Conservation (phyloP, 30 jellyfish, hydroid and myxozoan genomes). For the Hydractinia echinata region DNA sequence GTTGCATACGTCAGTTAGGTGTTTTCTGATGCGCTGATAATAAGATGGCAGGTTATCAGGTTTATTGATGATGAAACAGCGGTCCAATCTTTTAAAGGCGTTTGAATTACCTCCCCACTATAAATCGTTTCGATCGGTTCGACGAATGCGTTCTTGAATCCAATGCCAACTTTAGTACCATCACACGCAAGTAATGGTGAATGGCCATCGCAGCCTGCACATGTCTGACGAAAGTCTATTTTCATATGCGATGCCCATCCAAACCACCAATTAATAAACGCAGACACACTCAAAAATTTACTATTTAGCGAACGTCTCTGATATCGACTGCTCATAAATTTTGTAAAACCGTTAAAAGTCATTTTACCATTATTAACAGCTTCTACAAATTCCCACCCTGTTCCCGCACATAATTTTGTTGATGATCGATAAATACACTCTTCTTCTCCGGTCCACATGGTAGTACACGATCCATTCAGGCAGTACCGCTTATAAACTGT, state of each 20-base stretch:
- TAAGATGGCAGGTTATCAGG: too few species aligned
- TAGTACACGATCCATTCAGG: background rate
- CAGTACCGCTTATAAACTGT: background rate
- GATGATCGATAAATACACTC: background rate
- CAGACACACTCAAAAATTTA: background rate
- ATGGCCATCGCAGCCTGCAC: background rate
- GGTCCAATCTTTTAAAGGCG: background rate
- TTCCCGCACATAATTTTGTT: background rate
- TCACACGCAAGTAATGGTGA: constrained; percentile 11
- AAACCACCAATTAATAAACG: background rate
- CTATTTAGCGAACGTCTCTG: background rate
- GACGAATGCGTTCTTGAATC: background rate
- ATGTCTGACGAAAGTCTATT: constrained; percentile 8
- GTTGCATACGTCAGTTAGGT: too few species aligned
- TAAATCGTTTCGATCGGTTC: constrained; percentile 10
- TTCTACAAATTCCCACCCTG: too few species aligned
- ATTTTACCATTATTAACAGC: too few species aligned
- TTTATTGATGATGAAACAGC: background rate
- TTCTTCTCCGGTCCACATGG: background rate
- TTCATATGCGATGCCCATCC: constrained; percentile 24
- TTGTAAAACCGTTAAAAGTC: too few species aligned
- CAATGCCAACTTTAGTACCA: constrained; percentile 15
- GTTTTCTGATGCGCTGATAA: too few species aligned
- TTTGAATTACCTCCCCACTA: constrained; percentile 1
- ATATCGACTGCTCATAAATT: background rate